Evolutionary conservation across 2,797 vertebrate genomes (phyloP).

Genomic region (Bufotes viridis): DNA sequence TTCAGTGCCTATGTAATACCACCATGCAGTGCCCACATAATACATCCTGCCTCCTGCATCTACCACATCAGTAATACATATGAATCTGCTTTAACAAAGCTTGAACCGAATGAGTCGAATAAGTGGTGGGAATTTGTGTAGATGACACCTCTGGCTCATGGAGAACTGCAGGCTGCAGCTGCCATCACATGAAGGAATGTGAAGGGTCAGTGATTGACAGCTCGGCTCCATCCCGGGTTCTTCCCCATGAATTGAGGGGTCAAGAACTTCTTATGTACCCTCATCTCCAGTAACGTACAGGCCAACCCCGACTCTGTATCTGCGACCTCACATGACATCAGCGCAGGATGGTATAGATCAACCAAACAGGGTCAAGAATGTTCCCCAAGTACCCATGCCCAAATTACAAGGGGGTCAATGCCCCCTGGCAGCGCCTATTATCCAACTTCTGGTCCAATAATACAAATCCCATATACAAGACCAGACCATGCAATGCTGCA

Average conservation of each 20-base stretch:
- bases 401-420: slow-evolving; percentile 1
- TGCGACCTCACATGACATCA: not conserved
- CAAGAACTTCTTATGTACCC: not conserved
- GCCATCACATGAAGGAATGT: not conserved
- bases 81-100: not conserved
- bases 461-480: not conserved
- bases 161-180: not conserved
- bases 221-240: not conserved
- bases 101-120: not conserved
- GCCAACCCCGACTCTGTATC: not conserved
- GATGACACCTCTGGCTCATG: not conserved
- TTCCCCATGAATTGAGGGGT: not conserved
- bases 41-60: no score
- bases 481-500: not conserved
- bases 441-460: not conserved
- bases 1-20: not conserved
- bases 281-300: not conserved
- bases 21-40: not conserved
- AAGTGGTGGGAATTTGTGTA: not conserved
- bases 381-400: not conserved
- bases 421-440: not conserved
- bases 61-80: no score
- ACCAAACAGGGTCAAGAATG: not conserved
- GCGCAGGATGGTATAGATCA: not conserved
- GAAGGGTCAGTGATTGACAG: not conserved